Evolutionary conservation across 2,113 vertebrate genomes (phyloP), one percentile per base, ranked within the genome.

Genomic region (Pomatorhinus ruficollis): DNA sequence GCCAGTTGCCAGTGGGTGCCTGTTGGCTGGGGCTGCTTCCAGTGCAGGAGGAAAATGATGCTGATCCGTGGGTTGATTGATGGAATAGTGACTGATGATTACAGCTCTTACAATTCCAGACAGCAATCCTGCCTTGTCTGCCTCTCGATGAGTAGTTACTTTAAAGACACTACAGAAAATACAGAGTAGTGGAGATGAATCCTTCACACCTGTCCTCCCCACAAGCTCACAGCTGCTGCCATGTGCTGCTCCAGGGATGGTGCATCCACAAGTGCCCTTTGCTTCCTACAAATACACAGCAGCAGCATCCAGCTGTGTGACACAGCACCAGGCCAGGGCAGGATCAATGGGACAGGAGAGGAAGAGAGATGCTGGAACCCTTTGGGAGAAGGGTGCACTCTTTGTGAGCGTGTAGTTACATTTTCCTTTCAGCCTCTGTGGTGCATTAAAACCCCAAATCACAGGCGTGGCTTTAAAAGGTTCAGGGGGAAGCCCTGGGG

Each of bases 361-460:
- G 15, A 14, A 22, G 30, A 66, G 54, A 1, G 23, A 8, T 40
- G 33, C 52, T 60, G 28, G 35, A 71, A 21, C 19, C 12, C 21
- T 50, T 3, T 35, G 21, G 47, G 45, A 76, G 30, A 17, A 30
- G 60, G 52, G 8, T 18, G 11, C 3, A 3, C 21, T 71, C 52
- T 15, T 61, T 4, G 0, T 25, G 18, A 63, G n/a, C 11, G 11
- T 7, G 0, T 10, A 11, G 3, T 35, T 15, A 23, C 0, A 0
- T 75, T 61, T 87, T 22, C 47, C 50, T 77, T 80, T 28, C 35
- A 10, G 15, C 23, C 23, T 42, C 63, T 47, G 30, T 49, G 9
- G 12, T 75, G 56, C 12, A 5, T 57, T 44, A 40, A 53, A 64
- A 0, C 21, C 42, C 22, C 11, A 15, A 5, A 27, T n/a, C 5